Conservation (phyloP, 2,797 vertebrate genomes). For the Falco concolor region DNA sequence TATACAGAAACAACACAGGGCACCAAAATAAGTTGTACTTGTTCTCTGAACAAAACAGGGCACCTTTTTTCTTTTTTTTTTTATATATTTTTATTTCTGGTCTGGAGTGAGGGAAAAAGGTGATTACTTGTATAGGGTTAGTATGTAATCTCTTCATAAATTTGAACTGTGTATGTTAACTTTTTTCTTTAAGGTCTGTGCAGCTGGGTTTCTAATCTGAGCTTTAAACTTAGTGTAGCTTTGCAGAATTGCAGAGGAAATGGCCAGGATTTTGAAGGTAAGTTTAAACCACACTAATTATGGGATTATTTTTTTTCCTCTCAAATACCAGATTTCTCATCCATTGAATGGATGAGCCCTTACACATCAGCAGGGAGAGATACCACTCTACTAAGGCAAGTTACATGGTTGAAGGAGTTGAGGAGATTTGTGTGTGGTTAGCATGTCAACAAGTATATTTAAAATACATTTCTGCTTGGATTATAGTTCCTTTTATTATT, state of each 20-base stretch:
- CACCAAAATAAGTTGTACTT: background rate
- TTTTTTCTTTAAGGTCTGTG: background rate
- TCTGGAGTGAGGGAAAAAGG: background rate
- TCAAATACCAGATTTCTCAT: background rate
- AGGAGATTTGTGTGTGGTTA: background rate
- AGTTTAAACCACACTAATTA: background rate
- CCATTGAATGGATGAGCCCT: background rate
- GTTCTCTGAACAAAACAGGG: background rate
- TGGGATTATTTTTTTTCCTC: background rate
- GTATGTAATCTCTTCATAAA: background rate
- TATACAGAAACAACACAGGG: background rate
- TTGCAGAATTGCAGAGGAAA: background rate
- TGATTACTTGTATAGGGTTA: background rate
- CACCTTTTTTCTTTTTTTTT: no score
- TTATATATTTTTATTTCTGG: background rate
- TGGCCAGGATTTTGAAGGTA: background rate
- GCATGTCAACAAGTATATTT: background rate
- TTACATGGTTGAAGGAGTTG: background rate
- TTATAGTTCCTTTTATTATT: background rate
- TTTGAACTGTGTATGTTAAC: background rate
- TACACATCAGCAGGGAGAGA: background rate
- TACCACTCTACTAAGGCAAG: background rate
- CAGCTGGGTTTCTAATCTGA: background rate
- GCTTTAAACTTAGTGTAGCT: background rate
- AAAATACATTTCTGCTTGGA: background rate